Evolutionary conservation across 2,797 vertebrate genomes (phyloP), one percentile per base, ranked within the genome.

Genomic region (Sebastes itinus): DNA sequence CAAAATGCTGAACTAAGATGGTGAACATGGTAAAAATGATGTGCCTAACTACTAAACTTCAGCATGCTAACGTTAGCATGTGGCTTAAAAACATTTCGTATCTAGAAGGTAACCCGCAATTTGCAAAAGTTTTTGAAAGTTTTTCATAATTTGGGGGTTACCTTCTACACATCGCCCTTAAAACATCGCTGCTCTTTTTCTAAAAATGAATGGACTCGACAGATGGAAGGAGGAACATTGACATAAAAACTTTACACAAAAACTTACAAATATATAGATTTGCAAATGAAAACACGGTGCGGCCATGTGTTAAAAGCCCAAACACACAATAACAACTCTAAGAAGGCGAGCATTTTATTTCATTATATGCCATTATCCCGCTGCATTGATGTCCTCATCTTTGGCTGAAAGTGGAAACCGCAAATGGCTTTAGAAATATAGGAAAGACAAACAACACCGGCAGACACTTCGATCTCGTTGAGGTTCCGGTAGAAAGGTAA

Each of bases 401-500:
- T 28, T 4, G 13, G 6, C 49, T 68, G 14, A 55, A 62, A 74
- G 42, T 30, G 42, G 49, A 82, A 82, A 12, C 63, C 7, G 18
- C 62, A 81, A 79, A 83, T 4, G 61, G 60, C 42, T 82, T 80
- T 23, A 74, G 56, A 84, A 84, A 68, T 22, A 82, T 6, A 38
- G 33, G 56, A 75, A 78, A 82, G 76, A 70, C 64, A 80, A 86
- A 90, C 70, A 82, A 32, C 64, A 84, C 4, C 69, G 7, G 55
- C 7, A 12, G 70, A 84, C 28, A 66, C 38, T 74, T 87, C 28
- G 22, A 82, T 89, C 46, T 84, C 63, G 55, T 65, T 62, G 77
- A 72, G 18, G 61, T 76, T 63, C 32, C 20, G 8, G 77, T 32
- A 55, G 46, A 79, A 80, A 88, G 69, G 78, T 75, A 85, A 85